Percentiles rank a stretch among this genome's conserved stretches.
phyloP scores from a whole-genome alignment of 2,797 vertebrate genomes.

The Xyrichtys novacula region DNA sequence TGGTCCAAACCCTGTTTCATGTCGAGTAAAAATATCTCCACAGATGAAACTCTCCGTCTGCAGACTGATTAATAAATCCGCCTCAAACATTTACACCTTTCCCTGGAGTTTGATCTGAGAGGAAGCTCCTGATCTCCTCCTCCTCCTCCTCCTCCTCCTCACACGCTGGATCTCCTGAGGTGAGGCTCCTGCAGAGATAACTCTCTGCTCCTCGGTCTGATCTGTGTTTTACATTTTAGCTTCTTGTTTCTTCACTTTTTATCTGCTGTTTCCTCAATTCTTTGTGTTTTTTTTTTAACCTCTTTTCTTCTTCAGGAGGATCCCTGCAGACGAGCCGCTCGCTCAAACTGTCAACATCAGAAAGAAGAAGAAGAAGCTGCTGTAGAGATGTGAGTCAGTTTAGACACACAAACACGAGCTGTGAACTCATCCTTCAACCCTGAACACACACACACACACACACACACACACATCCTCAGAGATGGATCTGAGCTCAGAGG shows the following conservation, averaged over 20 bases:
- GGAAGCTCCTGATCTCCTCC: too few relatives aligned
- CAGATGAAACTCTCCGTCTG: too few relatives aligned
- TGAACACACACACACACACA: background rate
- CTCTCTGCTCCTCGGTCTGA: background rate
- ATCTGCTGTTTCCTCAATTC: conserved; percentile 10
- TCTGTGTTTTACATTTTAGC: conserved; percentile 17
- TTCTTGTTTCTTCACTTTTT: background rate
- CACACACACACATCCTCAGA: background rate
- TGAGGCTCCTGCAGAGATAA: background rate
- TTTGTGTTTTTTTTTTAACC: background rate
- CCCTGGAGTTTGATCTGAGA: too few relatives aligned
- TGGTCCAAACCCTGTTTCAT: too few relatives aligned
- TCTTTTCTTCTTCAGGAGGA: background rate
- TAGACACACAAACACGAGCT: background rate
- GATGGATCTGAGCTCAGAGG: too few relatives aligned
- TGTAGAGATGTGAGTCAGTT: background rate
- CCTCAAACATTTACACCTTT: too few relatives aligned
- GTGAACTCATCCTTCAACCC: too few relatives aligned
- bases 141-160: background rate
- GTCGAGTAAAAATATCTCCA: too few relatives aligned
- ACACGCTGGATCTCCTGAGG: background rate
- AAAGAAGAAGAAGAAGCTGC: conserved; percentile 16
- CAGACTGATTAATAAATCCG: too few relatives aligned
- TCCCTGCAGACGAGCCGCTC: background rate
- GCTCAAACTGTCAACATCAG: conserved; percentile 12